phyloP scores from a whole-genome alignment of 2,797 vertebrate species.

The Hafferia zeledoni region DNA sequence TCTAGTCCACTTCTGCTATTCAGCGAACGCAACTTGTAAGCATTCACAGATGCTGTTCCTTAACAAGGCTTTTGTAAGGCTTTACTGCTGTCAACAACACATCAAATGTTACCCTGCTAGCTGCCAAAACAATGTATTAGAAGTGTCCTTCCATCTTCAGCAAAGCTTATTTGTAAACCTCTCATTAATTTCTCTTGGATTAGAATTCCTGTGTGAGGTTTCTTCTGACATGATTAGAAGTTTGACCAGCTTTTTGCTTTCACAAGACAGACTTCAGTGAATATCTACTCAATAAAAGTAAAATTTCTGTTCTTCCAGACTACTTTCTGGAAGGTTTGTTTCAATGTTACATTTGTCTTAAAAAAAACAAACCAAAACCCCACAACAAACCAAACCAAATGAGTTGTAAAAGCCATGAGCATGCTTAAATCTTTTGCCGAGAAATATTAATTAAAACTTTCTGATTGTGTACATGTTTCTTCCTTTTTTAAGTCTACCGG shows the following conservation, averaged over 20 bases:
- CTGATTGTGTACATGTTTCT: not conserved
- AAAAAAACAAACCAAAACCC: not conserved
- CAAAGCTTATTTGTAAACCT: not conserved
- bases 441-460: not conserved
- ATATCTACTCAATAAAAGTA: not conserved
- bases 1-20: constrained; percentile 14
- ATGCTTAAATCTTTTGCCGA: not conserved
- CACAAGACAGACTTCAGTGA: not conserved
- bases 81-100: not conserved
- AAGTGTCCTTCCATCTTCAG: constrained; percentile 1
- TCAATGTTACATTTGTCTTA: not conserved
- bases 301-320: not conserved
- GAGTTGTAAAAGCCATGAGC: not conserved
- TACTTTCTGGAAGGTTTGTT: not conserved
- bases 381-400: accelerated
- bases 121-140: constrained; percentile 25
- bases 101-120: not conserved
- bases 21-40: constrained; percentile 12
- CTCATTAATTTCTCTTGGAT: not conserved
- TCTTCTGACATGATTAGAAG: not conserved
- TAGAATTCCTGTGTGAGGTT: not conserved
- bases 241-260: not conserved
- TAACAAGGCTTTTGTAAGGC: constrained; percentile 23
- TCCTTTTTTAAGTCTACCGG: not conserved
- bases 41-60: constrained; percentile 20